Evolutionary conservation across 2,113 vertebrate species (phyloP).

Genomic region (Taurulus bubalis): DNA sequence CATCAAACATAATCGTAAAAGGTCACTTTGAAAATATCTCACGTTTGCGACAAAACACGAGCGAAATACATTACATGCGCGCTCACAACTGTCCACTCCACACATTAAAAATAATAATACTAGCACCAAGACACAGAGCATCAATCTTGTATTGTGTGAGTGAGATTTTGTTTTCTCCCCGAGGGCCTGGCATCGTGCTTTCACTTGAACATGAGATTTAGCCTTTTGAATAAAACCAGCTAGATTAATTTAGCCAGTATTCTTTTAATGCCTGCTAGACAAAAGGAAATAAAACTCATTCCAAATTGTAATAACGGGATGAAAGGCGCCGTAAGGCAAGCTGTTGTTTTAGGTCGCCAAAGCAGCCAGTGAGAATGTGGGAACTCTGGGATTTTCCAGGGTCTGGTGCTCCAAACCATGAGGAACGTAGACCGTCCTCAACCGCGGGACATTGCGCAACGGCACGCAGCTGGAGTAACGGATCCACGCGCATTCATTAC

Average conservation of each 20-base stretch:
- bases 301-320: conserved; percentile 10
- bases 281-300: neutral
- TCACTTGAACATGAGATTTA: neutral
- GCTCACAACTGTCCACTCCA: no score
- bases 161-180: neutral
- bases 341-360: conserved; percentile 41
- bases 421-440: conserved; percentile 59
- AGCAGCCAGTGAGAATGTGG: conserved; percentile 57
- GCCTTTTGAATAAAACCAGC: neutral
- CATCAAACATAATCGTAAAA: no score
- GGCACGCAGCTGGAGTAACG: conserved; percentile 17
- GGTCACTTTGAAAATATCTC: no score
- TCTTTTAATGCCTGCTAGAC: neutral
- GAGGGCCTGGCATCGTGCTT: neutral
- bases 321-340: conserved; percentile 7
- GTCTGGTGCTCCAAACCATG: conserved; percentile 55
- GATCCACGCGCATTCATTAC: conserved; percentile 4
- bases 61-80: no score
- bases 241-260: neutral
- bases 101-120: no score
- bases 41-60: no score
- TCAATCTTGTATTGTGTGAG: no score
- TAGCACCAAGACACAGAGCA: no score
- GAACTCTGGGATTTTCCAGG: conserved; percentile 84
- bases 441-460: conserved; percentile 46